Conservation (phyloP, 2,113 vertebrate genomes). For the Bettongia penicillata region DNA sequence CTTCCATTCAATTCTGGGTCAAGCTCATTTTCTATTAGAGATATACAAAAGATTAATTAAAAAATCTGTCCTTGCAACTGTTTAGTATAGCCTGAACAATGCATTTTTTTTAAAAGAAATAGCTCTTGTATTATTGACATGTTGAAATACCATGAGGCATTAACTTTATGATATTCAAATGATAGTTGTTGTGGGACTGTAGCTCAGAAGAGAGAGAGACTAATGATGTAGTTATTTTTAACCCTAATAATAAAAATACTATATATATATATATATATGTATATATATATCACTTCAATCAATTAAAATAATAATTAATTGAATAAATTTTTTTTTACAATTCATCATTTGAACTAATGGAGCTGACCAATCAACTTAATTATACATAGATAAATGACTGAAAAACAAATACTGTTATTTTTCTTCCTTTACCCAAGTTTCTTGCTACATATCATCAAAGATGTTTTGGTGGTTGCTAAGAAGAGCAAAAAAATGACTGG, state of each 20-base stretch:
- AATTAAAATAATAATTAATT: not conserved
- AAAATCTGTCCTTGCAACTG: not conserved
- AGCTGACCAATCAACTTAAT: not conserved
- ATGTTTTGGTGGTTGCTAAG: constrained; percentile 6
- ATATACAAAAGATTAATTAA: not conserved
- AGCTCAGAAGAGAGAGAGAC: not conserved
- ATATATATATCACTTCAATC: not conserved
- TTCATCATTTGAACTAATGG: not conserved
- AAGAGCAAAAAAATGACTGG: constrained; percentile 50
- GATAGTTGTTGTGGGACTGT: not conserved
- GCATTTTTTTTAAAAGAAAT: not conserved
- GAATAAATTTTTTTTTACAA: not conserved
- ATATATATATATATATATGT: not conserved
- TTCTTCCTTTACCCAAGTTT: not conserved
- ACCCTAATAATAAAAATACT: constrained; percentile 11
- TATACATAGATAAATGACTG: constrained; percentile 7
- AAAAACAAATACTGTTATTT: not conserved
- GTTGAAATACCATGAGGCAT: not conserved
- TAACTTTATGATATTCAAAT: not conserved
- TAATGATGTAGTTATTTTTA: not conserved
- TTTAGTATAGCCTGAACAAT: not conserved
- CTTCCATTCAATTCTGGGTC: not conserved
- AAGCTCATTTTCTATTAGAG: not conserved
- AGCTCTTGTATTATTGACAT: not conserved
- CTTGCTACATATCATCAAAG: not conserved